phyloP scores from a whole-genome alignment of 1,140 invertebrate species.

The Hyphantria cunea region DNA sequence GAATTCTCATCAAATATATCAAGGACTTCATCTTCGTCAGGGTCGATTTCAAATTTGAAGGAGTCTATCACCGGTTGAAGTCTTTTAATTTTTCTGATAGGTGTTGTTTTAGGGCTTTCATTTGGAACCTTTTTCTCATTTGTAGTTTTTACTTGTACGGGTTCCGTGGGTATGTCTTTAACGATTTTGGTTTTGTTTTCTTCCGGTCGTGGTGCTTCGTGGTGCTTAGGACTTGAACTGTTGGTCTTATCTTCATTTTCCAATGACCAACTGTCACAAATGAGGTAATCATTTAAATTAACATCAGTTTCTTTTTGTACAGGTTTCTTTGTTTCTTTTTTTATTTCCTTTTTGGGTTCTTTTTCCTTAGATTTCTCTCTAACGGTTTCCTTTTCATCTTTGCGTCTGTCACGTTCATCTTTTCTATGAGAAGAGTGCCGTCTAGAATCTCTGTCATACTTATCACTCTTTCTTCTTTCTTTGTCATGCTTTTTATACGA shows the following conservation, averaged over 20 bases:
- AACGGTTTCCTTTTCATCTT: conserved; percentile 30
- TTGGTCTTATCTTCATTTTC: conserved; percentile 70
- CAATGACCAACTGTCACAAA: conserved; percentile 78
- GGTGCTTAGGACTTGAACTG: conserved; percentile 52
- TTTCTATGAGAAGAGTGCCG: conserved; percentile 52
- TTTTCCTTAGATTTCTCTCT: conserved; percentile 32
- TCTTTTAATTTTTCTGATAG: conserved; percentile 51
- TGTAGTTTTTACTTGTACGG: background rate
- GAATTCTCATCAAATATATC: conserved; percentile 66
- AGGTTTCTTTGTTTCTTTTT: conserved; percentile 35
- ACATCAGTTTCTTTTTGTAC: conserved; percentile 60
- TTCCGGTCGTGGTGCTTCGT: conserved; percentile 38
- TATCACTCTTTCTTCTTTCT: conserved; percentile 42
- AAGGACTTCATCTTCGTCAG: conserved; percentile 64
- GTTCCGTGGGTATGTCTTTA: conserved; percentile 20
- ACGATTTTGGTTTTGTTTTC: conserved; percentile 27
- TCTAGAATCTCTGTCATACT: conserved; percentile 39
- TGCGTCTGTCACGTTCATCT: conserved; percentile 46
- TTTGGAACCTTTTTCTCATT: conserved; percentile 12
- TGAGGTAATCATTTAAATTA: conserved; percentile 69
- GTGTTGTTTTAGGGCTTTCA: conserved; percentile 32
- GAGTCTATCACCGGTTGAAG: conserved; percentile 66
- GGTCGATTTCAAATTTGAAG: conserved; percentile 73
- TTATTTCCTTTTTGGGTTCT: conserved; percentile 37
- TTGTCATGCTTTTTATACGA: conserved; percentile 39